Base-by-base conservation (phyloP, 92 coral and sea anemone species). In the Porites lobata region DNA sequence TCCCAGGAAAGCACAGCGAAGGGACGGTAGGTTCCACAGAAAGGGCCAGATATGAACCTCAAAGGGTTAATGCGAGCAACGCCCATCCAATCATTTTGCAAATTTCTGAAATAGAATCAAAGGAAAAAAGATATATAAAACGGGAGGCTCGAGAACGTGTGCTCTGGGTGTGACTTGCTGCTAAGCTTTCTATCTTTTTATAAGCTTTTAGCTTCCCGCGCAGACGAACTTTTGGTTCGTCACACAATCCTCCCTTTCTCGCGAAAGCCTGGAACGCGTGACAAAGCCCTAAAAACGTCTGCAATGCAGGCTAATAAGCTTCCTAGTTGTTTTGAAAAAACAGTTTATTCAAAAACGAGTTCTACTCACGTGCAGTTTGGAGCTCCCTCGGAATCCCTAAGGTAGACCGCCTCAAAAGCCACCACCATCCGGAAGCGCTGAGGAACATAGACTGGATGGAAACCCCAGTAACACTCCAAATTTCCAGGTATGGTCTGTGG, bases 301-400 rank as follows among this genome's bases (percentile, higher is more conserved):
- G 9, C 14, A 5, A n/a, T 22, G 13, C 1, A 2, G 17, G 43
- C 43, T 6, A 4, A 38, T 38, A 38, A 13, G 13, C 72, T 20
- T 13, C 3, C 29, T 10, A 11, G 9, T 13, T 9, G 18, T 4
- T n/a, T 18, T 19, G 21, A 54, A 75, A 1, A n/a, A 6, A 69
- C 14, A 32, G 17, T 26, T 69, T 2, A 7, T 2, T 13, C 11
- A 54, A 1, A 1, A 26, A 29, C 19, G 7, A 14, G 32, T 38
- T 26, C 57, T 18, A 81, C 85, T 68, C 54, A 81, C 85, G 85
- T 68, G 77, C 85, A 81, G 66, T 81, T 69, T 14, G 85, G 76
- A 53, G 67, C 85, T 32, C 85, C 85, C 9, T 68, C 77, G 8
- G 17, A 11, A n/a, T 19, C 14, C n/a, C 74, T 66, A n/a, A 9